Conservation (phyloP, 35 echinoderm and acorn worm genomes). For the Diadema setosum region DNA sequence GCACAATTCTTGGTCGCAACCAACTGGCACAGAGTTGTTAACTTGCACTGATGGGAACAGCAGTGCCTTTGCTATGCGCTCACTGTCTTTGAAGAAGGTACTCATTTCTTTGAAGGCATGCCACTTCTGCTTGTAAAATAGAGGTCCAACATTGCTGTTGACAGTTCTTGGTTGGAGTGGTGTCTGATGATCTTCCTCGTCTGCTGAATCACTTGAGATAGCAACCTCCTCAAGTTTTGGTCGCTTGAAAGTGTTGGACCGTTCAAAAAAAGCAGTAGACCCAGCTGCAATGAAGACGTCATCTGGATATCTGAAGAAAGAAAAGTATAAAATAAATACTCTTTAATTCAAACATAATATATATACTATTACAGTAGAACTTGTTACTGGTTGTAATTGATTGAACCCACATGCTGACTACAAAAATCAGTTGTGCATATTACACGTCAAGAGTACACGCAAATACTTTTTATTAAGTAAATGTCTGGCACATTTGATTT, state of each 20-base stretch:
- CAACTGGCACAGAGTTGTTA: slow-evolving; percentile 16
- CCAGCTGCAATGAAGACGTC: not conserved
- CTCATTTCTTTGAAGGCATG: not conserved
- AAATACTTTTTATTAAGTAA: too few relatives aligned
- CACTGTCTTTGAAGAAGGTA: slow-evolving; percentile 3
- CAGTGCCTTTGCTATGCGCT: slow-evolving; percentile 6
- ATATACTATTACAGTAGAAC: too few relatives aligned
- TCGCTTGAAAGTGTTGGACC: not conserved
- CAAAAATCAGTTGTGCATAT: too few relatives aligned
- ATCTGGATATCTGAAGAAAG: slow-evolving; percentile 11
- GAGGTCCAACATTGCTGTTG: not conserved
- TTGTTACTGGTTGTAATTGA: too few relatives aligned
- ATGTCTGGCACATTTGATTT: too few relatives aligned
- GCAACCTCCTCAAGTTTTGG: slow-evolving; percentile 1
- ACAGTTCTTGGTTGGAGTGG: not conserved
- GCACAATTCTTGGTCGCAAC: slow-evolving; percentile 17
- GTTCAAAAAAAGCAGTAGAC: not conserved
- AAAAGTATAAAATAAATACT: too few relatives aligned
- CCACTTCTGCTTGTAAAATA: slow-evolving; percentile 14
- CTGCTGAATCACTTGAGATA: not conserved
- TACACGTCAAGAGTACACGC: too few relatives aligned
- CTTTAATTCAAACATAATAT: too few relatives aligned
- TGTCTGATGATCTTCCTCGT: not conserved
- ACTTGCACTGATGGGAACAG: slow-evolving; percentile 11
- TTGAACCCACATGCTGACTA: too few relatives aligned